phyloP scores from a whole-genome alignment of 2,113 vertebrate genomes.

The Uria lomvia region DNA sequence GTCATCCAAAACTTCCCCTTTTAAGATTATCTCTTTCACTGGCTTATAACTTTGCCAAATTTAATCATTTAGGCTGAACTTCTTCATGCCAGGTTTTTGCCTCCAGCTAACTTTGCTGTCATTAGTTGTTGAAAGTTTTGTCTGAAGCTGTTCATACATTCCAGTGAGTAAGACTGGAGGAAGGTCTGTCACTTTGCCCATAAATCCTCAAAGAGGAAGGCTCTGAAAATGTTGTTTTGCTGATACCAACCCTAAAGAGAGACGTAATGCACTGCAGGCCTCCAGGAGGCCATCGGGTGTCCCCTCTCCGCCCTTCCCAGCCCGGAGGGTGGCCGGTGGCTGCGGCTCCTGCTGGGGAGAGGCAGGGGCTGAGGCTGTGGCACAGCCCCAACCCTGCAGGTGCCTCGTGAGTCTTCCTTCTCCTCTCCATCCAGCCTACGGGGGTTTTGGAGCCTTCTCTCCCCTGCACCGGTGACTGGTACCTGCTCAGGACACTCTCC shows the following conservation, averaged over 20 bases:
- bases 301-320: background rate
- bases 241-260: background rate
- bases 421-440: background rate
- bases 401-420: background rate
- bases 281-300: background rate
- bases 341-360: background rate
- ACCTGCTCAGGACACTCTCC: background rate
- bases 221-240: background rate
- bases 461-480: background rate
- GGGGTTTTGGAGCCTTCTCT: background rate
- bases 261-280: background rate
- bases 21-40: background rate
- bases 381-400: background rate
- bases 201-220: background rate
- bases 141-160: background rate
- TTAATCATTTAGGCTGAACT: constrained; percentile 2
- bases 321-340: background rate
- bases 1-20: background rate
- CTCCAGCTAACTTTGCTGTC: background rate
- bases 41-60: background rate
- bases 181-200: background rate
- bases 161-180: background rate
- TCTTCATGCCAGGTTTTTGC: background rate
- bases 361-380: background rate
- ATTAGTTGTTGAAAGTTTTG: background rate